Evolutionary conservation across 2,113 vertebrate genomes (phyloP), one percentile per base, ranked within the genome.

Genomic region (Oncorhynchus tshawytscha): DNA sequence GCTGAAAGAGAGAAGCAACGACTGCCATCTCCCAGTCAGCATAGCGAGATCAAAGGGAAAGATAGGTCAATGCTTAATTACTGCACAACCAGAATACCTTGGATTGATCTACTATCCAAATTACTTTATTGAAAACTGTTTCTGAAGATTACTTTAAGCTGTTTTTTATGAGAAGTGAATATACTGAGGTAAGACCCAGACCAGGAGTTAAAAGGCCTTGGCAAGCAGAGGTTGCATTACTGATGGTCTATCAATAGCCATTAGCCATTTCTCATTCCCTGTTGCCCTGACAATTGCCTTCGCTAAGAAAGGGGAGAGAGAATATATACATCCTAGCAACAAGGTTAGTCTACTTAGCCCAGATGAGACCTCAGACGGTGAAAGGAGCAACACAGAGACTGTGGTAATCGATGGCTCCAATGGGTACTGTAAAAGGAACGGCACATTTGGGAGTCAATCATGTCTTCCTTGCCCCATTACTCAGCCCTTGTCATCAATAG

Each of bases 221-320:
- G 68, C 54, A 71, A 82, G 72, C 71, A 72, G 22, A 83, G 80
- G 81, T 59, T 67, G 73, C 78, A 78, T 83, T 77, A 81, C 82
- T 82, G 76, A 86, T 78, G 75, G 78, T 20, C 82, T 84, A 82
- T 91, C 84, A 83, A 90, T 89, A 90, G 59, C 78, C 83, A 85
- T 86, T 86, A 87, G 77, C 57, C 82, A 86, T 74, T 82, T 80
- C 76, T 79, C 71, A 74, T 86, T 80, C 81, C 70, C 73, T 77
- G 64, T 22, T 65, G n/a, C 16, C 45, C 25, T 65, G 75, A 74
- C 75, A 67, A 79, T 68, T 70, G 20, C 20, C 34, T 71, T 31
- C 69, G 34, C 31, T 13, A 15, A 34, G 48, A 51, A 18, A 9
- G 22, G 45, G 49, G 65, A 65, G 34, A 78, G 15, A 59, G 48